Conservation (phyloP, 2,888 invertebrate species). For the Drosophila percnosoma region DNA sequence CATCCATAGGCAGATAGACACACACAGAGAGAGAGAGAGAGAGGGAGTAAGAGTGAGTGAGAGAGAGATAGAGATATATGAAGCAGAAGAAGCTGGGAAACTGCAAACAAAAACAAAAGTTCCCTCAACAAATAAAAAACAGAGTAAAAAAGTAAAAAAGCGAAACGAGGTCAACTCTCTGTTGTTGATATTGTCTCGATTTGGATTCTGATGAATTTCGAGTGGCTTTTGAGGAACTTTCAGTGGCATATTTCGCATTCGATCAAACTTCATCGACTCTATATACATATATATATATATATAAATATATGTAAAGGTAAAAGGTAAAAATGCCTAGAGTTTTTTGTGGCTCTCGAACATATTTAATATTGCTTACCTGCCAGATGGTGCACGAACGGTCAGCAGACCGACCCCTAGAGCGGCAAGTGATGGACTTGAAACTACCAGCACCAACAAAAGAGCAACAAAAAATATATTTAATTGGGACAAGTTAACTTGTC, state of each 20-base stretch:
- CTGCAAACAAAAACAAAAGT: slow-evolving; percentile 67
- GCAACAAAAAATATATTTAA: neutral
- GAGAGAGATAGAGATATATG: slow-evolving; percentile 1
- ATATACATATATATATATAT: neutral
- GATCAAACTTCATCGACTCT: slow-evolving; percentile 40
- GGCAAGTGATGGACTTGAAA: neutral
- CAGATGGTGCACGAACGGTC: slow-evolving; percentile 24
- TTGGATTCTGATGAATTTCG: slow-evolving; percentile 38
- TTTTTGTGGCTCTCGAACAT: slow-evolving; percentile 14
- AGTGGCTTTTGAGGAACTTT: slow-evolving; percentile 44
- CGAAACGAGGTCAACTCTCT: slow-evolving; percentile 57
- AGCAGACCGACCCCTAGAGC: neutral
- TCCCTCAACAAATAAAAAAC: slow-evolving; percentile 15
- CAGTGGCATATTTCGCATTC: slow-evolving; percentile 22
- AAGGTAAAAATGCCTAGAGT: neutral
- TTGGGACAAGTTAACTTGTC: neutral
- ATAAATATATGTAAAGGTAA: neutral
- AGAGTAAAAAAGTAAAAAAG: slow-evolving; percentile 11
- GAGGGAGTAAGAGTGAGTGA: neutral
- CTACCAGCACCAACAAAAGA: neutral
- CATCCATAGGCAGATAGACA: slow-evolving; percentile 18
- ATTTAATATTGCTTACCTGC: slow-evolving; percentile 23
- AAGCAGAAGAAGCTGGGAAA: slow-evolving; percentile 30
- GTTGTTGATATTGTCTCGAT: slow-evolving; percentile 23
- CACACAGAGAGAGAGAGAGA: neutral